These are phyloP conservation scores for Etheostoma cragini DNA, from an alignment of 2,113 vertebrate genomes.

Conservation along the genomic window DNA sequence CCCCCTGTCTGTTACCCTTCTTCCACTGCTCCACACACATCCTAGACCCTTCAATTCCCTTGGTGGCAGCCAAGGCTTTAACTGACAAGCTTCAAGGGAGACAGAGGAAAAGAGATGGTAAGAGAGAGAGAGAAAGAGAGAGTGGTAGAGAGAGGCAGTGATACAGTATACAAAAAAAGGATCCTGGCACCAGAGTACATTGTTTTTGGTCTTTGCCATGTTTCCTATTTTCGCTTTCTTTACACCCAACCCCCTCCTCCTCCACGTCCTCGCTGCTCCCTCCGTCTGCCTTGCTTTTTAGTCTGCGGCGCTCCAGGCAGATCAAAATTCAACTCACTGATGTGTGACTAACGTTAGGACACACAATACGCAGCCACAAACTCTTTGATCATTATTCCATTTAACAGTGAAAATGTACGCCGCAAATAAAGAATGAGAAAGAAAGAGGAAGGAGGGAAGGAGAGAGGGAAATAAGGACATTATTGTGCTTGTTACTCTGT, in stretches of 20 bases:
- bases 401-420: slow-evolving; percentile 77
- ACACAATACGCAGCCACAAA: slow-evolving; percentile 78
- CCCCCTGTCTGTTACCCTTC: slow-evolving; percentile 51
- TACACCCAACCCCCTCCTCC: slow-evolving; percentile 16
- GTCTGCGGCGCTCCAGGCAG: slow-evolving; percentile 72
- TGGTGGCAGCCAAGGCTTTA: slow-evolving; percentile 63
- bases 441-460: slow-evolving; percentile 12
- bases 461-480: slow-evolving; percentile 43
- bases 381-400: slow-evolving; percentile 83
- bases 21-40: slow-evolving; percentile 59
- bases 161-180: slow-evolving; percentile 47
- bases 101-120: slow-evolving; percentile 51
- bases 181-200: slow-evolving; percentile 68
- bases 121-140: slow-evolving; percentile 29
- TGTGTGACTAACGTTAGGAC: slow-evolving; percentile 82
- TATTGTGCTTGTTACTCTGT: slow-evolving; percentile 70
- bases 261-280: slow-evolving; percentile 43
- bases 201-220: slow-evolving; percentile 74
- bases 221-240: slow-evolving; percentile 71
- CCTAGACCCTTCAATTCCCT: slow-evolving; percentile 65
- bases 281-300: slow-evolving; percentile 71
- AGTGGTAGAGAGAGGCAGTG: slow-evolving; percentile 46
- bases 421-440: slow-evolving; percentile 64
- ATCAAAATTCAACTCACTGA: slow-evolving; percentile 78
- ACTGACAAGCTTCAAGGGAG: slow-evolving; percentile 75